Evolutionary conservation across 2,797 vertebrate species (phyloP).

Genomic region (Helostoma temminkii): DNA sequence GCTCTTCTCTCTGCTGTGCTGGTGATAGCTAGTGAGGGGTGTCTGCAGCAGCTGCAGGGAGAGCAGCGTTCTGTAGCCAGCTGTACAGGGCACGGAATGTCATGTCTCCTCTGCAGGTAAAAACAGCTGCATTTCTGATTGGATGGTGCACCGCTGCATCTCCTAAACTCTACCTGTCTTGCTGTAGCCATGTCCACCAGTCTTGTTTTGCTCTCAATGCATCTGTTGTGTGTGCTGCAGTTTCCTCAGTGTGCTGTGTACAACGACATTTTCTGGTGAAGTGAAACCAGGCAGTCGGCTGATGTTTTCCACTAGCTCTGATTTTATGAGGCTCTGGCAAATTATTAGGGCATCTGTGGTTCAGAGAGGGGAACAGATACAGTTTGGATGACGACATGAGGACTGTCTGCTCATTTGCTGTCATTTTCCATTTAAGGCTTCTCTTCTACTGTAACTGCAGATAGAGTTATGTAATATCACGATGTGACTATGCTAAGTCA

Average conservation of each 20-base stretch:
- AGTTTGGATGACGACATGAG: background rate
- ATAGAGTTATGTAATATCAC: constrained; percentile 67
- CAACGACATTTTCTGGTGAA: constrained; percentile 50
- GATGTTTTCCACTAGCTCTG: constrained; percentile 30
- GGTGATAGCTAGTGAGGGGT: constrained; percentile 66
- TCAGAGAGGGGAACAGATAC: background rate
- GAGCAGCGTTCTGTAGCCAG: constrained; percentile 80
- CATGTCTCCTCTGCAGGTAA: constrained; percentile 88
- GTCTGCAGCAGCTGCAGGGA: constrained; percentile 78
- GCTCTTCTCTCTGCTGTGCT: constrained; percentile 55
- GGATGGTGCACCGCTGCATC: constrained; percentile 45
- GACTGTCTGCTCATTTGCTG: constrained; percentile 34
- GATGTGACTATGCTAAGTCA: constrained; percentile 59
- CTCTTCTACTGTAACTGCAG: constrained; percentile 60
- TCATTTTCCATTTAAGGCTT: constrained; percentile 25
- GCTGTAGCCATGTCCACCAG: constrained; percentile 27
- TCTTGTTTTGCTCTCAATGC: constrained; percentile 39
- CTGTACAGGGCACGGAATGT: constrained; percentile 85
- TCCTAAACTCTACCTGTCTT: constrained; percentile 29
- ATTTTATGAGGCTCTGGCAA: constrained; percentile 26
- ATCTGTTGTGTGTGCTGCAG: constrained; percentile 56
- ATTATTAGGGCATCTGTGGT: constrained; percentile 12
- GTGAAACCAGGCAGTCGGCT: constrained; percentile 49
- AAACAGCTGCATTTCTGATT: constrained; percentile 61
- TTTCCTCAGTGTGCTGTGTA: constrained; percentile 46